Base-by-base conservation (phyloP, 2,888 invertebrate species). In the Ormyrus nitidulus region DNA sequence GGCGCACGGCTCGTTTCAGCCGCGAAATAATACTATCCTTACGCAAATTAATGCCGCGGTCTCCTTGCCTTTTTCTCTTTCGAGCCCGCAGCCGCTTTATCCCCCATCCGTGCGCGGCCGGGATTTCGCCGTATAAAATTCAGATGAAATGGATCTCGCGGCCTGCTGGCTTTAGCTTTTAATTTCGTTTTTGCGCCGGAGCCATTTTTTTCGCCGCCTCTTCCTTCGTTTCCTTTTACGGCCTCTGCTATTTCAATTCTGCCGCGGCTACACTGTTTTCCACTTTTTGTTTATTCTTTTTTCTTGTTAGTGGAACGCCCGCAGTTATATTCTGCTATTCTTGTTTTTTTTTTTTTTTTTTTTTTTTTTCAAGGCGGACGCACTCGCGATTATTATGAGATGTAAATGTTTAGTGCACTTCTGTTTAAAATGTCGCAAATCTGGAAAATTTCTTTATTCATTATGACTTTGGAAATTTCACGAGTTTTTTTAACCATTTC, bases 1-100 rank as follows among this genome's bases (percentile, higher is more conserved):
- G 77, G 64, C 66, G 70, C 81, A 83, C 78, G 82, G 82, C 81
- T 83, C 83, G 82, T 83, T 83, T 77, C 70, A 61, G 76, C 59
- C 19, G 59, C 77, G 62, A 73, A 78, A 81, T 79, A 68, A 8
- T 4, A 7, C 13, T 11, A 51, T 4, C 44, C 66, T 34, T 2
- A 0, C 48, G 58, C 75, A 68, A 59, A 66, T 75, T 75, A 73
- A 73, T 64, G 73, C 73, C 48, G 56, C 64, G 46, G 34, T 11
- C 73, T 49, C 8, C 34, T 70, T 59, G 13, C 11, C 10, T 49
- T 19, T 6, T 70, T 5, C 19, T 48, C 7, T 58, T 2, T 19
- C 19, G 19, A 19, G 1, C 1, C 19, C 19, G 19, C 19, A 19
- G 19, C 19, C 19, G 19, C 19, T 19, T 19, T 19, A 19, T 19